Base-by-base conservation (phyloP, 2,113 vertebrate genomes). In the Taurulus bubalis region DNA sequence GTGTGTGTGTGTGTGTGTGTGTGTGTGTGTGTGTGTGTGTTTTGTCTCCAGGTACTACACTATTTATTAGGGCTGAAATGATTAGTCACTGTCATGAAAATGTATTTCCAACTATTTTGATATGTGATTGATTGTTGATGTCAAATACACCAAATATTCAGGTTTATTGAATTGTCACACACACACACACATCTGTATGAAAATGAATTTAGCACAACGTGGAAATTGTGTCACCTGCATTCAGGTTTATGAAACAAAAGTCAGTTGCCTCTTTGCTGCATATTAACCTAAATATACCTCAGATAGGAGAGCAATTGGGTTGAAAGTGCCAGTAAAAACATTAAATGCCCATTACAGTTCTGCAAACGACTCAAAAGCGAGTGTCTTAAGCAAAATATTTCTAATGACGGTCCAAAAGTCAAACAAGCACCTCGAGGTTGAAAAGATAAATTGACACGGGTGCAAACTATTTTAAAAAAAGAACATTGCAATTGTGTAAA, bases 301-400 rank as follows among this genome's bases (percentile, higher is more conserved):
- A 79, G n/a, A 73, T 70, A 74, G 62, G 68, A 77, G 6, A 8
- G 22, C n/a, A 40, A 77, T 1, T 24, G 53, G 1, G 34, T 58
- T 64, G 51, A 7, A 24, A 80, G 32, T 38, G 76, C n/a, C 56
- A 59, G 49, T 53, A 73, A 83, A 83, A 62, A 15, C 42, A 63
- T 55, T 2, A 63, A 71, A 42, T 32, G 26, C 34, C 2, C 30
- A 47, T 47, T 65, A 0, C 28, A 59, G 32, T 32, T 71, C 34
- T 64, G 4, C 68, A 84, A 72, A 79, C 67, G 32, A 30, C 20
- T 42, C n/a, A 49, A 47, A 66, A 51, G 22, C 15, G 4, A 0
- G 16, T 22, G 28, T 40, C 11, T 40, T 8, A 4, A 40, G 40
- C n/a, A 15, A 67, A 28, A 22, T n/a, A 68, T 64, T 51, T 85